Base-by-base conservation (phyloP, 2,113 vertebrate species). In the Mixornis gularis region DNA sequence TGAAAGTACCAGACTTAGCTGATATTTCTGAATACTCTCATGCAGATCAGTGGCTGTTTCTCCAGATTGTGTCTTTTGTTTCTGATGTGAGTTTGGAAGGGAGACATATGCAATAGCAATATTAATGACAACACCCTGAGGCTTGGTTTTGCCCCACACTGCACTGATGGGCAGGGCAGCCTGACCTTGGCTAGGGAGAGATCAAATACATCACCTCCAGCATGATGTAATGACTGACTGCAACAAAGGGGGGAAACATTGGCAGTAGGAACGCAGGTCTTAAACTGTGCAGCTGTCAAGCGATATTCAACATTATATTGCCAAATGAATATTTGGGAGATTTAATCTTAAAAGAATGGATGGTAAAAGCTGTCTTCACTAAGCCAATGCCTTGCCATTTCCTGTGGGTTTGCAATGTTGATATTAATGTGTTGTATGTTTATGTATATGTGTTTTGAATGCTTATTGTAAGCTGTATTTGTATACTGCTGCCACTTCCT, bases 231-330 rank as follows among this genome's bases (percentile, higher is more conserved):
- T 85, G 71, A 93, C 62, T 21, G 48, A 72, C 40, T 69, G 71
- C 79, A 87, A 30, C 59, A 77, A 87, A 52, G 60, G 44, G 73
- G 36, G 25, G 24, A 77, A 66, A 85, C 8, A 5, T 4, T 3
- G 1, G 19, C 2, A 3, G 7, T 16, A 46, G 51, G n/a, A 70
- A 21, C 10, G n/a, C 20, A 17, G 34, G 29, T 68, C 65, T 68
- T 43, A 56, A 56, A 30, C 44, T 1, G 1, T 21, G 77, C 49
- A 24, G 30, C 48, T 65, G 40, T 87, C 18, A 24, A 48, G n/a
- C 1, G 0, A 2, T 0, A 7, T 30, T 10, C 0, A 0, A 34
- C 30, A 16, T 10, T 41, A 27, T 26, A 0, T 63, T 84, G 44
- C 62, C 38, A 74, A 51, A 81, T 17, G 7, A 71, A 34, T 88